Base-by-base conservation (phyloP, 2,113 vertebrate genomes). In the Polypterus senegalus region DNA sequence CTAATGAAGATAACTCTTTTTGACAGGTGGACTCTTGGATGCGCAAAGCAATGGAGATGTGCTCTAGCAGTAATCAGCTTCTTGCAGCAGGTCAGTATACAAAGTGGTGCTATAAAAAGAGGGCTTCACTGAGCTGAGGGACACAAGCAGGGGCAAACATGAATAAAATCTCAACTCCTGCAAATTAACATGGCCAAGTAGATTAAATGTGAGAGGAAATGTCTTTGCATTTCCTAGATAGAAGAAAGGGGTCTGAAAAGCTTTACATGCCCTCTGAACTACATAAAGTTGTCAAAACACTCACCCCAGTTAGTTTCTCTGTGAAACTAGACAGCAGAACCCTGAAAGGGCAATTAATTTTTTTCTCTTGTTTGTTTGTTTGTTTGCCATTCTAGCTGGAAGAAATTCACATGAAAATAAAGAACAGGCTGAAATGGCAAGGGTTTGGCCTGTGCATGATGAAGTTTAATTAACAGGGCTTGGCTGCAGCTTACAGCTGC, bases 21-120 rank as follows among this genome's bases (percentile, higher is more conserved):
- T 27, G 45, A 57, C 76, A 97, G 94, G 90, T 94, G 67, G 84
- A 89, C 64, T 89, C 73, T 52, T 98, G 93, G 93, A 73, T 76
- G n/a, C 76, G 46, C 51, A 80, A 80, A 62, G 85, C 92, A n/a
- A 75, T 85, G 51, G 92, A 94, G 74, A 86, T 72, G 0, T 98
- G 94, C 59, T 87, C 89, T 65, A 75, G 82, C 61, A 90, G 86
- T 73, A 92, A 89, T 68, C 90, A 91, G 60, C 82, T 87, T 60
- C 75, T 92, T 10, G 81, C 88, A 71, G 81, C 86, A 87, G 92
- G 92, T 89, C 49, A 77, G 81, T 91, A 71, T 77, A 53, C 1
- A 47, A 9, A 8, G 6, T 5, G 9, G 59, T 54, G 53, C n/a
- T 54, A 9, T 11, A 54, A 9, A 9, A 9, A 9, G 9, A 11